These are phyloP conservation scores for Cantharis rustica DNA, from an alignment of 2,888 invertebrate species.

Conservation along the genomic window DNA sequence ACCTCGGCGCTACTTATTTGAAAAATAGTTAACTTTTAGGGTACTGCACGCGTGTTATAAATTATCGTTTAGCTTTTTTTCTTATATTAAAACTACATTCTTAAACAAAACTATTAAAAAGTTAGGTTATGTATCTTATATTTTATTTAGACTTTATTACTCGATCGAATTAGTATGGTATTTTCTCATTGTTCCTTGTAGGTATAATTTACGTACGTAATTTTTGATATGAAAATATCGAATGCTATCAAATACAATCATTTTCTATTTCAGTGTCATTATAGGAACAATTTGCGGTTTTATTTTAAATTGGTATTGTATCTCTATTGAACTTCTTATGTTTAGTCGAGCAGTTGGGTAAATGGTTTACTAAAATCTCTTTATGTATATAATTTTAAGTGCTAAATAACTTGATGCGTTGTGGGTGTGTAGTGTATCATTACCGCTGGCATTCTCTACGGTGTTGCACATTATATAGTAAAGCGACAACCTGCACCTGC, in stretches of 20 bases:
- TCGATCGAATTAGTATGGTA: neutral
- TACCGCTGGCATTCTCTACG: conserved; percentile 36
- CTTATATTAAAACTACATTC: neutral
- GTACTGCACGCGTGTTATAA: neutral
- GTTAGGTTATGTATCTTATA: neutral
- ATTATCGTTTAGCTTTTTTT: neutral
- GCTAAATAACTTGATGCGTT: conserved; percentile 44
- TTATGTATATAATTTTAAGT: conserved; percentile 45
- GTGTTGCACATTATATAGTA: conserved; percentile 40
- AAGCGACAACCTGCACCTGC: conserved; percentile 37
- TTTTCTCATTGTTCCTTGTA: neutral
- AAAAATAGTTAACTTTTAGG: neutral
- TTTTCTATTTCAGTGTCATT: conserved; percentile 1
- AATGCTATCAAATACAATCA: neutral
- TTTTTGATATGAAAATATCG: neutral
- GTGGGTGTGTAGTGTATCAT: conserved; percentile 41
- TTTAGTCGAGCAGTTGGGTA: conserved; percentile 36
- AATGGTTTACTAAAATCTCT: conserved; percentile 37
- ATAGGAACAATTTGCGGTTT: conserved; percentile 1
- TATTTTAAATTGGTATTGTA: neutral
- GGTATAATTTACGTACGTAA: neutral
- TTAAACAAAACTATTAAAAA: neutral
- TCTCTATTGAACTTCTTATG: neutral
- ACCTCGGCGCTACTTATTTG: neutral
- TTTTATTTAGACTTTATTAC: neutral